phyloP scores from a whole-genome alignment of 2,113 vertebrate genomes.

The Osmerus eperlanus region DNA sequence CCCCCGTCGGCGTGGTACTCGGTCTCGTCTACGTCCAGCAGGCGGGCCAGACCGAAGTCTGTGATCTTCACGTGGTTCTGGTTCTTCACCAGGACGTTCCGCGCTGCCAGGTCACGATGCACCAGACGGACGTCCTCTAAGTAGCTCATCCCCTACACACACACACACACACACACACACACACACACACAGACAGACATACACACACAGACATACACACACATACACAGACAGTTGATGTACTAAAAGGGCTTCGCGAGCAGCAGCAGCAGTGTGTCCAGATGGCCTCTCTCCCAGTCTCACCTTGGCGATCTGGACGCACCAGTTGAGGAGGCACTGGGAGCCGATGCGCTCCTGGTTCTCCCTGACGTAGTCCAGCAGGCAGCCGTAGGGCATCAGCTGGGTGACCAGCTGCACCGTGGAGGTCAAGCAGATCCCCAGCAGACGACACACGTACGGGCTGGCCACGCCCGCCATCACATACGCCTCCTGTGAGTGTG shows the following conservation, averaged over 20 bases:
- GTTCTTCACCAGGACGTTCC: constrained; percentile 94
- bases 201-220: not conserved
- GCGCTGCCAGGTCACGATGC: constrained; percentile 90
- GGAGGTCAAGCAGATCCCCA: constrained; percentile 93
- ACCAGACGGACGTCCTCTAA: constrained; percentile 93
- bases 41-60: constrained; percentile 89
- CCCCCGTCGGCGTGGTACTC: constrained; percentile 96
- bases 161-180: constrained; percentile 6
- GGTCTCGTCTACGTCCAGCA: constrained; percentile 93
- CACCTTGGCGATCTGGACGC: constrained; percentile 98
- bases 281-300: constrained; percentile 14
- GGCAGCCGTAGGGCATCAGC: constrained; percentile 91
- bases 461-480: constrained; percentile 97
- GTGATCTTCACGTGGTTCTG: constrained; percentile 97
- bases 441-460: constrained; percentile 87
- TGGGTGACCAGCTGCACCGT: constrained; percentile 93
- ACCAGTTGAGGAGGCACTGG: constrained; percentile 94
- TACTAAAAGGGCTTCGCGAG: too few species aligned
- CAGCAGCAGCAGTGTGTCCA: too few species aligned
- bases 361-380: constrained; percentile 87
- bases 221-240: constrained; percentile 6
- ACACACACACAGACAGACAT: not conserved
- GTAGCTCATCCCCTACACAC: constrained; percentile 91
- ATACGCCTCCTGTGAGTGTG: constrained; percentile 82
- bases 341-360: constrained; percentile 85